These are phyloP conservation scores for Arvicanthis niloticus DNA, from an alignment of 2,113 vertebrate species.

Conservation along the genomic window DNA sequence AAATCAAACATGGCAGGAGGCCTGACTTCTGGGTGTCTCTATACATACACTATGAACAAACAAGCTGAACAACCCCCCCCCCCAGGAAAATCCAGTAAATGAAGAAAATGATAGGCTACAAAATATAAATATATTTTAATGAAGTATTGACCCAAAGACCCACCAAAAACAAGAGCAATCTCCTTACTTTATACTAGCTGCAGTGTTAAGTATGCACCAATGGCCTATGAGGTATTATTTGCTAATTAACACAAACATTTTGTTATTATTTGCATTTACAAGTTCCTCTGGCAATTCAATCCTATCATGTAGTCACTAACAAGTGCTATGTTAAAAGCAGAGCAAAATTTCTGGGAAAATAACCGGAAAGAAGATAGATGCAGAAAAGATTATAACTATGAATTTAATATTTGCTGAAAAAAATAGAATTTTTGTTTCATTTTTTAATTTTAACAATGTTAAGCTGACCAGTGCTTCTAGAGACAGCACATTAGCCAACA, in stretches of 20 bases:
- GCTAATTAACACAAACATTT: conserved; percentile 52
- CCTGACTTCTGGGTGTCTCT: not conserved
- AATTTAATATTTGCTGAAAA: conserved; percentile 47
- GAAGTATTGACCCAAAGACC: conserved; percentile 57
- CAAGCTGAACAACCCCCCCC: not conserved
- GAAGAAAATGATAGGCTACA: not conserved
- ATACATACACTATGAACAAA: not conserved
- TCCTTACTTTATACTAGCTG: conserved; percentile 22
- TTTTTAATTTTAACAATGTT: conserved; percentile 37
- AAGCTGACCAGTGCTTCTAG: conserved; percentile 44
- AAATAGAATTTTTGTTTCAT: conserved; percentile 47
- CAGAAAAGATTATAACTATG: conserved; percentile 49
- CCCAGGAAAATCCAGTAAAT: not conserved
- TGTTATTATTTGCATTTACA: conserved; percentile 61
- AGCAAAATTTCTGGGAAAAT: conserved; percentile 66
- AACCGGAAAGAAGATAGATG: conserved; percentile 27
- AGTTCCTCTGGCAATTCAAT: conserved; percentile 43
- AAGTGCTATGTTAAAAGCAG: conserved; percentile 58
- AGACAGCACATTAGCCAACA: conserved; percentile 52
- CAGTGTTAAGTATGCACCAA: conserved; percentile 11
- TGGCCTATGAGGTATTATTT: not conserved
- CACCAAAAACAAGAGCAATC: conserved; percentile 1
- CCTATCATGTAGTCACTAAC: conserved; percentile 30
- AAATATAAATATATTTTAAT: conserved; percentile 48
- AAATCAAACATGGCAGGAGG: not conserved